Percentiles rank a stretch among this genome's conserved stretches.
These are phyloP conservation scores for Sitophilus oryzae DNA, from an alignment of 1,140 invertebrate genomes.

Conservation along the genomic window DNA sequence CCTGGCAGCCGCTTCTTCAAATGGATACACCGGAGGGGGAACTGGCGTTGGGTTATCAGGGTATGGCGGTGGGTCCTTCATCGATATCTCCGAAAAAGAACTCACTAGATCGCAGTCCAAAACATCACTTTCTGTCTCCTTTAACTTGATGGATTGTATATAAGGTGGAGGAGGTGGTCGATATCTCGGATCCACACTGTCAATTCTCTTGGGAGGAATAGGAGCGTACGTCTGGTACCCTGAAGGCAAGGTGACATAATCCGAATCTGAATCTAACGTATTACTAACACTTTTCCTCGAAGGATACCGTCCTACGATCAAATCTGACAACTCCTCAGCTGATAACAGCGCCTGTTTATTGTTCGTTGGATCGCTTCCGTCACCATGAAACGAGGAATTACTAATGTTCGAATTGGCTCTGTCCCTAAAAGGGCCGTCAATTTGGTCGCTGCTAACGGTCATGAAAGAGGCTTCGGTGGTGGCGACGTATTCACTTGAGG, in stretches of 20 bases:
- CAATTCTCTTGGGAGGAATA: slow-evolving; percentile 57
- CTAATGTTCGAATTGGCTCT: slow-evolving; percentile 72
- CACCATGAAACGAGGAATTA: slow-evolving; percentile 71
- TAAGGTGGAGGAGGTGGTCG: slow-evolving; percentile 49
- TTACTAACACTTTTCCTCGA: slow-evolving; percentile 72
- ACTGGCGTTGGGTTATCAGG: slow-evolving; percentile 47
- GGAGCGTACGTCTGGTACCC: slow-evolving; percentile 58
- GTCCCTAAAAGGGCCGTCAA: slow-evolving; percentile 53
- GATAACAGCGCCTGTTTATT: slow-evolving; percentile 66
- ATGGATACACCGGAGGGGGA: slow-evolving; percentile 37
- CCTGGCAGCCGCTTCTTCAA: slow-evolving; percentile 58
- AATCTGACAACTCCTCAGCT: slow-evolving; percentile 71
- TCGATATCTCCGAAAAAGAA: slow-evolving; percentile 28
- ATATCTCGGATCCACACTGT: slow-evolving; percentile 46
- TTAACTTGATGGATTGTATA: slow-evolving; percentile 40
- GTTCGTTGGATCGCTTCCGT: slow-evolving; percentile 76
- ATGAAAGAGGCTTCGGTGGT: slow-evolving; percentile 36
- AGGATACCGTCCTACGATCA: slow-evolving; percentile 76
- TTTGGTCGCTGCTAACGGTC: slow-evolving; percentile 45
- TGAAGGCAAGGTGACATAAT: slow-evolving; percentile 77
- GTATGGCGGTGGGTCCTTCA: slow-evolving; percentile 53
- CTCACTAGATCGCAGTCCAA: slow-evolving; percentile 26
- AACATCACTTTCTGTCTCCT: slow-evolving; percentile 9
- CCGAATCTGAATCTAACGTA: slow-evolving; percentile 79
- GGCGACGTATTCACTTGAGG: slow-evolving; percentile 39